Evolutionary conservation across 1,140 invertebrate genomes (phyloP), one percentile per base, ranked within the genome.

Genomic region (Leptopilina clavipes): DNA sequence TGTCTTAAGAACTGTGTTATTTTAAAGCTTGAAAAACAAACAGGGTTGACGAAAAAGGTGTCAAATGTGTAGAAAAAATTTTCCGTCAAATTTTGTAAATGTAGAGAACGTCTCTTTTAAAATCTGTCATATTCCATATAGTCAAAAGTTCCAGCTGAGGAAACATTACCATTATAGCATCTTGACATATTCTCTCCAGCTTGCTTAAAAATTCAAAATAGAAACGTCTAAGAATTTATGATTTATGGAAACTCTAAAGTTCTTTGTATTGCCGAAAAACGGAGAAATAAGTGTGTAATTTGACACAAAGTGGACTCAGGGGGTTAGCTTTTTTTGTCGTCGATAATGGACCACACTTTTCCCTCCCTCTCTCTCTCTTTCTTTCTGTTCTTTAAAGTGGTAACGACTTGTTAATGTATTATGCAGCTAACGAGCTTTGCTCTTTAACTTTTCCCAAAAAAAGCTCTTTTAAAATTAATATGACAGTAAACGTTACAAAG

Each of bases 381-480:
- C n/a, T n/a, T n/a, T n/a, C n/a, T n/a, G n/a, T n/a, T 59, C 56
- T 59, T 7, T 59, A 59, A 59, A 65, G 25, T 12, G 19, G 54
- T 59, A 59, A 59, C 18, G 54, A 59, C 54, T 59, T 22, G 54
- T 19, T 59, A 65, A 65, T n/a, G 1, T 65, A 14, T 65, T 12
- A 65, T 19, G 8, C 14, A 7, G 25, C 12, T 65, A 65, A 65
- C 22, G 59, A 65, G 59, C 12, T 65, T 65, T 31, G 25, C 59
- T 31, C 22, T n/a, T 40, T 40, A n/a, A 31, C 22, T 8, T n/a
- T 25, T 31, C 12, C 59, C 3, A 22, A 31, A 65, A 31, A 59
- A 65, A 65, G 22, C 25, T 65, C 22, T 65, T 65, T 65, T 12
- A 6, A 14, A 37, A 31, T 31, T 19, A 25, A 65, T 65, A 7